Conservation (phyloP, 2,113 vertebrate species). For the Osmerus eperlanus region DNA sequence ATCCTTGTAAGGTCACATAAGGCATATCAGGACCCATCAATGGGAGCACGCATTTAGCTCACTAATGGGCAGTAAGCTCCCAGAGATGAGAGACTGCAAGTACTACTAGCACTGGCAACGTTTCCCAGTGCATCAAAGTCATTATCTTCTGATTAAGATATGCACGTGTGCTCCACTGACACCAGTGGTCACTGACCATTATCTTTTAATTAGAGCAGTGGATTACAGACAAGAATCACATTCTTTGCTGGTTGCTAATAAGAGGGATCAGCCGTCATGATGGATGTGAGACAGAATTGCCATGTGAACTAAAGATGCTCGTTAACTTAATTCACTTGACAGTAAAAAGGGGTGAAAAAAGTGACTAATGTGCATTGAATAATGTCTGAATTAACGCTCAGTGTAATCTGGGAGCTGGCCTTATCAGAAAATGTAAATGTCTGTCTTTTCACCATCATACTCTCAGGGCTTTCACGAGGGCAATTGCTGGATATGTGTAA, state of each 20-base stretch:
- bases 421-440: no score
- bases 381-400: conserved; percentile 37
- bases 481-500: no score
- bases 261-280: conserved; percentile 41
- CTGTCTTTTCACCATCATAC: no score
- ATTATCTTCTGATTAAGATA: conserved; percentile 61
- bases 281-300: conserved; percentile 48
- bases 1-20: conserved; percentile 15
- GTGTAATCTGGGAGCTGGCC: conserved; percentile 37
- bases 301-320: conserved; percentile 34
- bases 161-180: conserved; percentile 46
- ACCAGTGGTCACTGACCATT: conserved; percentile 56
- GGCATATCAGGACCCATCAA: conserved; percentile 6
- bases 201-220: conserved; percentile 62
- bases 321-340: conserved; percentile 47
- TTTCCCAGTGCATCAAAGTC: conserved; percentile 42
- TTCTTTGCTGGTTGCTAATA: conserved; percentile 43
- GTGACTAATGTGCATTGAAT: conserved; percentile 38
- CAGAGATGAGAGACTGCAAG: conserved; percentile 21
- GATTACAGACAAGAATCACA: conserved; percentile 40
- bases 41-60: conserved; percentile 6
- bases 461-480: no score
- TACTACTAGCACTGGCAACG: conserved; percentile 31
- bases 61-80: conserved; percentile 33
- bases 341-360: conserved; percentile 39